Conservation (phyloP, 2,113 vertebrate species). For the Varanus salvator region DNA sequence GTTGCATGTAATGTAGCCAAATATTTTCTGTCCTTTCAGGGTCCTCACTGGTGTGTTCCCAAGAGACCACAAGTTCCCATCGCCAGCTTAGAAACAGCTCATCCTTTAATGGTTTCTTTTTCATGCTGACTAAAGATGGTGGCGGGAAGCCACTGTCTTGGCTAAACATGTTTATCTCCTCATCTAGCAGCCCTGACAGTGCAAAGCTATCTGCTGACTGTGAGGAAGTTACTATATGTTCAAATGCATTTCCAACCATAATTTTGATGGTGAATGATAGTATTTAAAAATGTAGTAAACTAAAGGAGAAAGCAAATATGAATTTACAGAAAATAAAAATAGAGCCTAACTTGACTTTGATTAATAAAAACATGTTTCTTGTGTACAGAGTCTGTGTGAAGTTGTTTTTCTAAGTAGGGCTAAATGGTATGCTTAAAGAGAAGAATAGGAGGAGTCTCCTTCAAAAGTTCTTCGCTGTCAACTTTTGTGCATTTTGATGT, state of each 20-base stretch:
- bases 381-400: neutral
- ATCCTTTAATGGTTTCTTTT: slow-evolving; percentile 53
- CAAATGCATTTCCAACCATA: slow-evolving; percentile 50
- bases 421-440: neutral
- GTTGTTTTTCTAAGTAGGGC: neutral
- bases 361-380: neutral
- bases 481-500: neutral
- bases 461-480: neutral
- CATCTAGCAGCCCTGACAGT: slow-evolving; percentile 48
- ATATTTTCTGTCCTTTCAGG: slow-evolving; percentile 19
- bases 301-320: neutral
- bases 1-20: slow-evolving; percentile 15
- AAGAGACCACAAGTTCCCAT: slow-evolving; percentile 49
- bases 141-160: slow-evolving; percentile 71
- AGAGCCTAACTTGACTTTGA: neutral
- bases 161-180: slow-evolving; percentile 67
- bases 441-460: neutral
- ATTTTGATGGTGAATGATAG: slow-evolving; percentile 31
- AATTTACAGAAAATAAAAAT: neutral
- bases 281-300: slow-evolving; percentile 9
- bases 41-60: neutral
- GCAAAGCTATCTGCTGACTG: slow-evolving; percentile 58
- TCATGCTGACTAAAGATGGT: slow-evolving; percentile 53
- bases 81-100: slow-evolving; percentile 7
- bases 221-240: slow-evolving; percentile 53